Evolutionary conservation across 2,113 vertebrate species (phyloP).

Genomic region (Dasyornis broadbenti): DNA sequence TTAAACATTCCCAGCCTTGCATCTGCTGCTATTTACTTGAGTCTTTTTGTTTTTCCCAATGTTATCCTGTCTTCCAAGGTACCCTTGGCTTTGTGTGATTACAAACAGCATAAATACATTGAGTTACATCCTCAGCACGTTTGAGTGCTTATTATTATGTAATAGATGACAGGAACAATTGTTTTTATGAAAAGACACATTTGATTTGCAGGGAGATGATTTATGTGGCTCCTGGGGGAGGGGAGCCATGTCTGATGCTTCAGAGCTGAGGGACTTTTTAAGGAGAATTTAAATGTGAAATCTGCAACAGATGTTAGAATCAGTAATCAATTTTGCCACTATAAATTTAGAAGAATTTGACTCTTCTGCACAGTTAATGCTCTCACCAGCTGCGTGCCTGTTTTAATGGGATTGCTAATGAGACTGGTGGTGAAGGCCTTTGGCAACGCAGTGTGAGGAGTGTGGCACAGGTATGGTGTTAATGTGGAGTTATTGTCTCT

Average conservation of each 20-base stretch:
- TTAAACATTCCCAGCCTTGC: background rate
- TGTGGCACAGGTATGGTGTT: background rate
- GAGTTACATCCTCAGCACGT: background rate
- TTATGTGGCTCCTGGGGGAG: background rate
- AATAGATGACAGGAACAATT: background rate
- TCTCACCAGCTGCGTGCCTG: slow-evolving; percentile 35
- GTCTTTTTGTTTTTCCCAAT: background rate
- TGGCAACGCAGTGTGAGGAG: background rate
- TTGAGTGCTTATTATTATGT: background rate
- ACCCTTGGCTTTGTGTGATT: background rate
- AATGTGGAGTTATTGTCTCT: background rate
- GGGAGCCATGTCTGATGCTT: background rate
- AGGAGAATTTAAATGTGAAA: slow-evolving; percentile 47
- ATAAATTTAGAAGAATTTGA: slow-evolving; percentile 41
- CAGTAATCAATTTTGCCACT: slow-evolving; percentile 47
- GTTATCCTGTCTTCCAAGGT: background rate
- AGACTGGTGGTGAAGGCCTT: slow-evolving; percentile 19
- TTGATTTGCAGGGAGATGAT: background rate
- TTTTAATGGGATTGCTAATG: slow-evolving; percentile 43
- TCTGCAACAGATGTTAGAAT: slow-evolving; percentile 44
- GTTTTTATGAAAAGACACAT: background rate
- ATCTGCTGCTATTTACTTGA: background rate
- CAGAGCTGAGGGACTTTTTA: slow-evolving; percentile 7
- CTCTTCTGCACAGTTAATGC: background rate
- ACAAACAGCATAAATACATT: background rate